These are phyloP conservation scores for Ostrea denselamellosa DNA, from an alignment of 1,140 invertebrate species.

Conservation along the genomic window DNA sequence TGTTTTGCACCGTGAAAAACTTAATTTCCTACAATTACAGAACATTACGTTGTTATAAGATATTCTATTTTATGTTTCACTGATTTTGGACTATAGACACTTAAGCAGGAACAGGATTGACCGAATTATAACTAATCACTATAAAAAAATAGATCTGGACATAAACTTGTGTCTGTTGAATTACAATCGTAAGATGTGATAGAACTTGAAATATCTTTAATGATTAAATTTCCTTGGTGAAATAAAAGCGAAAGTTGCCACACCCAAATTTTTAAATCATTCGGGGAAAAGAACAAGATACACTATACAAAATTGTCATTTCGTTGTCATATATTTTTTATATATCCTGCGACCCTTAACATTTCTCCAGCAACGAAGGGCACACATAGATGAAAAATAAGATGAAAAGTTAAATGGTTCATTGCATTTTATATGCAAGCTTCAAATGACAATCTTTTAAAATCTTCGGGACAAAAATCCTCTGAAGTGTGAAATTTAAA, in stretches of 20 bases:
- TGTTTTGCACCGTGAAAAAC: background rate
- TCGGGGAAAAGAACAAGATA: background rate
- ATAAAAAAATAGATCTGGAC: background rate
- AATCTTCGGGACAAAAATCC: background rate
- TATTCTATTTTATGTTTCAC: slow-evolving; percentile 8
- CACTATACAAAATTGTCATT: background rate
- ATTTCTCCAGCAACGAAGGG: background rate
- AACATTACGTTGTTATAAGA: background rate
- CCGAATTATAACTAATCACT: slow-evolving; percentile 20
- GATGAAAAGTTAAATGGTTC: slow-evolving; percentile 44
- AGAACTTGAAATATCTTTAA: background rate
- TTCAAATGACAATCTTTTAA: slow-evolving; percentile 23
- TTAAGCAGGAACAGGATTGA: background rate
- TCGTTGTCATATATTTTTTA: background rate
- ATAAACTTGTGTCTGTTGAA: background rate
- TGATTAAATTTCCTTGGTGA: slow-evolving; percentile 16
- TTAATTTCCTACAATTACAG: background rate
- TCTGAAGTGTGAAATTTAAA: slow-evolving; percentile 44
- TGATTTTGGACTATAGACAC: background rate
- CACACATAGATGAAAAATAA: slow-evolving; percentile 30
- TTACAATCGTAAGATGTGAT: background rate
- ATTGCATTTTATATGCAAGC: slow-evolving; percentile 40
- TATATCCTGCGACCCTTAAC: background rate
- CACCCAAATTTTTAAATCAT: background rate
- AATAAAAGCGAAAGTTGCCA: slow-evolving; percentile 23